Evolutionary conservation across 2,113 vertebrate genomes (phyloP).

Genomic region (Lepidothrix coronata): DNA sequence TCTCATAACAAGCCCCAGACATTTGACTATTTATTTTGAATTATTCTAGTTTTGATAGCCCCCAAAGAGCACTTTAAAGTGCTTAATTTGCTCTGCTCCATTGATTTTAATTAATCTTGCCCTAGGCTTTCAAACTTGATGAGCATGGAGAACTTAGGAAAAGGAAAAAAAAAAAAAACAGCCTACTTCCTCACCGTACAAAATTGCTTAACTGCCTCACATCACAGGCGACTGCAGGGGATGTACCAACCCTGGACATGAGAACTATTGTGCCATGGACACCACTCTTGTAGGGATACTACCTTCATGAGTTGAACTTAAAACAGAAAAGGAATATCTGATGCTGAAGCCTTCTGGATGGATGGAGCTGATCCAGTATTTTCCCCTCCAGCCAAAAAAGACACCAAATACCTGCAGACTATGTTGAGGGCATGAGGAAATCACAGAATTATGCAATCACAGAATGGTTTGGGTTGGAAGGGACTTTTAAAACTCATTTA

Average conservation of each 20-base stretch:
- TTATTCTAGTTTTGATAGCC: conserved; percentile 55
- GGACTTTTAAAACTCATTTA: background rate
- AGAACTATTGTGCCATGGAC: background rate
- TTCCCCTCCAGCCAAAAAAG: background rate
- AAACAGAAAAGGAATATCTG: background rate
- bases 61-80: conserved; percentile 59
- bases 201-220: background rate
- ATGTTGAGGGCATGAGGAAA: background rate
- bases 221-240: fast-evolving
- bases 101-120: conserved; percentile 74
- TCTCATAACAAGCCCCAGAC: conserved; percentile 43
- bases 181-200: background rate
- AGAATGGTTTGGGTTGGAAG: background rate
- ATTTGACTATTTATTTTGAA: conserved; percentile 65
- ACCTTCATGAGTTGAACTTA: background rate
- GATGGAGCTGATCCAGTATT: background rate
- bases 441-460: background rate
- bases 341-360: background rate
- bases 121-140: conserved; percentile 52
- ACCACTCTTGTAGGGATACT: background rate
- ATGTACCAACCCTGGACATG: background rate
- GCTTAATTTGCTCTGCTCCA: conserved; percentile 67
- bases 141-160: conserved; percentile 9
- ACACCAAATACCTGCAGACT: fast-evolving
- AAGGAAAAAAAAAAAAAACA: background rate